Evolutionary conservation across 2,797 vertebrate species (phyloP), one percentile per base, ranked within the genome.

Genomic region (Neostethus bicornis): DNA sequence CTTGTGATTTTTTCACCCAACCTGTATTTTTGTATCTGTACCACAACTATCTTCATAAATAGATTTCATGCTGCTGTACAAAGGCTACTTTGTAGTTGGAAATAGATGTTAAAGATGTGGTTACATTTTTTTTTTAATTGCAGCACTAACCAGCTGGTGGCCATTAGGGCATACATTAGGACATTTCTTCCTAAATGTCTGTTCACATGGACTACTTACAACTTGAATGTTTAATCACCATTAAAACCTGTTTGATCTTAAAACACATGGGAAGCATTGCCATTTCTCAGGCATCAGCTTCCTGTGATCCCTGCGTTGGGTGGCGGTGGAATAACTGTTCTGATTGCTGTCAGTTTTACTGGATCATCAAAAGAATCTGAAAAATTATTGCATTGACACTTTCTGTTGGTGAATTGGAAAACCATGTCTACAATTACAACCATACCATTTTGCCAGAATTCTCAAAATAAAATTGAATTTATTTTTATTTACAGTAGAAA

Each of bases 221-320:
- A 76, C 58, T 55, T 51, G 60, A 48, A 55, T 45, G 71, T 78
- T 52, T 82, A 82, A 86, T 87, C 73, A 75, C 50, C 61, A 67
- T 74, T 79, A 77, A 72, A 79, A 56, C 41, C 31, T 34, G 63
- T 78, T 83, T 88, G 81, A 85, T 87, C 78, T 76, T 47, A 46
- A 71, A 61, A 63, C 66, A 71, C 73, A 50, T 47, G 51, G 64
- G 70, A 67, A 54, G 50, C 25, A 24, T 52, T 48, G 56, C 45
- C 34, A 38, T 53, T 61, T 65, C 46, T 42, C 41, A 51, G 37
- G 28, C 21, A 62, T 52, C 63, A 26, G 31, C 19, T 68, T 42
- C 39, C 20, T 59, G 43, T 70, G 61, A 64, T 72, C 44, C 48
- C 24, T 48, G 51, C 31, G 32, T 26, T 50, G 57, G 24, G 25